These are phyloP conservation scores for Poeciliopsis turneri DNA, from an alignment of 2,797 vertebrate species.

Conservation along the genomic window DNA sequence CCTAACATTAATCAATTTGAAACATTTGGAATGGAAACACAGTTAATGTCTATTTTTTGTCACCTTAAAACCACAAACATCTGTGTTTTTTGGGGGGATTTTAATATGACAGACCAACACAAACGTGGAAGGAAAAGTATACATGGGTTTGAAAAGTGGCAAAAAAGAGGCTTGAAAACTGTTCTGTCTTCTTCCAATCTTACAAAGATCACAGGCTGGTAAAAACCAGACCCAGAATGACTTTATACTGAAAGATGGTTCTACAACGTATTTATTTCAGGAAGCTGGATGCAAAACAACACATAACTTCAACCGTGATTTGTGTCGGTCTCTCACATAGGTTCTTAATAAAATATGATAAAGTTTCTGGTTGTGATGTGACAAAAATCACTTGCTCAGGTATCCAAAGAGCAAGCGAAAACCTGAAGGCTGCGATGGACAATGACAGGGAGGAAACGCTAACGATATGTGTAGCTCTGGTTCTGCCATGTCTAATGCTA, in stretches of 20 bases:
- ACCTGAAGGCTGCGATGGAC: background rate
- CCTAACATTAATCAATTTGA: too few species aligned
- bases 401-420: background rate
- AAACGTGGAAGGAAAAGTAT: background rate
- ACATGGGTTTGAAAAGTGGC: background rate
- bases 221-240: too few species aligned
- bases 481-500: slow-evolving; percentile 30
- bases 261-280: background rate
- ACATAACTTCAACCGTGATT: background rate
- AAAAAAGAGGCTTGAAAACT: background rate
- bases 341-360: background rate
- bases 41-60: background rate
- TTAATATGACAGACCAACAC: background rate
- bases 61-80: background rate
- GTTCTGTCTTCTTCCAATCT: background rate
- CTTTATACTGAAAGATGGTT: background rate
- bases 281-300: background rate
- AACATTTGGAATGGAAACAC: background rate
- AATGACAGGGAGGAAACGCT: background rate
- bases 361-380: background rate
- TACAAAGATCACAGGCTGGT: too few species aligned
- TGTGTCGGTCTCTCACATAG: background rate
- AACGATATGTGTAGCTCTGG: background rate
- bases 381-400: background rate
- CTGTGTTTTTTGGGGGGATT: background rate